These are phyloP conservation scores for Porites lutea DNA, from an alignment of 64 coral and sea anemone genomes.

Conservation along the genomic window DNA sequence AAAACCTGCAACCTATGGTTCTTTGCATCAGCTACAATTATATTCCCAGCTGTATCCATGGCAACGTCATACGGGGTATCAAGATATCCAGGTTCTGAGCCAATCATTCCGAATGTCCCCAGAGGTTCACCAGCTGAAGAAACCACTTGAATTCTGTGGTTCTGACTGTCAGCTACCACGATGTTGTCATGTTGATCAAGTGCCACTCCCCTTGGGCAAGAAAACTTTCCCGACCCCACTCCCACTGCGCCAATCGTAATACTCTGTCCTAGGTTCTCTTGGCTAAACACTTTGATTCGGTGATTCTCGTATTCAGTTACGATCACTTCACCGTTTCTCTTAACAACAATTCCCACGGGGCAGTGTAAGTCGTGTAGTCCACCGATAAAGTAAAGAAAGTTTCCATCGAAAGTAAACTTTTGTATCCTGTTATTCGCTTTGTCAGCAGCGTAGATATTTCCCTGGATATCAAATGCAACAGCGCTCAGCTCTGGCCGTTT, in stretches of 20 bases:
- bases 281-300: constrained; percentile 80
- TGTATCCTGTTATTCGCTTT: constrained; percentile 92
- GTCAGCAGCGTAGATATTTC: constrained; percentile 77
- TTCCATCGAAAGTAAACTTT: constrained; percentile 87
- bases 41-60: constrained; percentile 63
- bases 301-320: constrained; percentile 80
- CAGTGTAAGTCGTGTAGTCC: constrained; percentile 67
- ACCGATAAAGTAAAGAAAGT: constrained; percentile 86
- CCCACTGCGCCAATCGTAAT: constrained; percentile 76
- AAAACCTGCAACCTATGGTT: constrained; percentile 94
- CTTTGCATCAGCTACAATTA: constrained; percentile 90
- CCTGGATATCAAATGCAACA: constrained; percentile 60
- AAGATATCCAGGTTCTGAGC: constrained; percentile 70
- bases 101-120: constrained; percentile 81
- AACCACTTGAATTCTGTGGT: constrained; percentile 90
- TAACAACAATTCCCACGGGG: constrained; percentile 79
- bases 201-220: constrained; percentile 82
- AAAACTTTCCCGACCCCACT: constrained; percentile 79
- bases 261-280: constrained; percentile 40
- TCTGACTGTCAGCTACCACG: constrained; percentile 89
- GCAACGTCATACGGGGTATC: constrained; percentile 88
- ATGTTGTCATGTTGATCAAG: constrained; percentile 88
- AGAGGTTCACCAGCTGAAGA: constrained; percentile 68
- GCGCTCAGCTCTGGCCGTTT: constrained; percentile 76
- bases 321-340: constrained; percentile 79